Evolutionary conservation across 2,797 vertebrate genomes (phyloP).

Genomic region (Halcyon badia): DNA sequence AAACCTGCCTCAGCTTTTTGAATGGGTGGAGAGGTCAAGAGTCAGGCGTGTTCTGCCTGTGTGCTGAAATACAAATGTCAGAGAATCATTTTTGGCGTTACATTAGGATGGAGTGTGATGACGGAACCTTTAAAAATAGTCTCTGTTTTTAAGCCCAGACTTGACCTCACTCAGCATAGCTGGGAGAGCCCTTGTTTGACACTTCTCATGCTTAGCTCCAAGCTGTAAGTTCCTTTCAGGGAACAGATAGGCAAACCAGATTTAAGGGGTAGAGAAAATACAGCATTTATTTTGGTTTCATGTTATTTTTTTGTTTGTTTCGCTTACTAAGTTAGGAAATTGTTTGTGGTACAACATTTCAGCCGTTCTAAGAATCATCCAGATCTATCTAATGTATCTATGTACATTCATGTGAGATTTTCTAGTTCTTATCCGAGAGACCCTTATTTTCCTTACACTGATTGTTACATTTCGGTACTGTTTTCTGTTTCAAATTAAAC

Average conservation of each 20-base stretch:
- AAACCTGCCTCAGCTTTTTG: background rate
- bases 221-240: background rate
- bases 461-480: background rate
- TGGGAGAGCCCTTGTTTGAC: background rate
- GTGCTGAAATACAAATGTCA: background rate
- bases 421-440: background rate
- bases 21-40: background rate
- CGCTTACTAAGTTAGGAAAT: background rate
- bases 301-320: background rate
- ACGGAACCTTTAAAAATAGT: constrained; percentile 19
- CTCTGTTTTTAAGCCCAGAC: background rate
- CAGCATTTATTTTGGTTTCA: background rate
- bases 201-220: background rate
- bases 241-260: background rate
- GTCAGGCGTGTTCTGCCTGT: background rate
- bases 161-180: background rate
- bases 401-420: background rate
- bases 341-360: background rate
- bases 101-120: background rate
- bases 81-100: background rate
- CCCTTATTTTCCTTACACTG: background rate
- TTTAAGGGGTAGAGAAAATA: background rate
- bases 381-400: background rate
- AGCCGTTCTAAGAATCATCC: background rate
- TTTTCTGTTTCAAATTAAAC: constrained; percentile 16